Percentiles rank a stretch among this genome's conserved stretches.
These are phyloP conservation scores for Esperia sulphurella DNA, from an alignment of 2,888 invertebrate genomes.

Conservation along the genomic window DNA sequence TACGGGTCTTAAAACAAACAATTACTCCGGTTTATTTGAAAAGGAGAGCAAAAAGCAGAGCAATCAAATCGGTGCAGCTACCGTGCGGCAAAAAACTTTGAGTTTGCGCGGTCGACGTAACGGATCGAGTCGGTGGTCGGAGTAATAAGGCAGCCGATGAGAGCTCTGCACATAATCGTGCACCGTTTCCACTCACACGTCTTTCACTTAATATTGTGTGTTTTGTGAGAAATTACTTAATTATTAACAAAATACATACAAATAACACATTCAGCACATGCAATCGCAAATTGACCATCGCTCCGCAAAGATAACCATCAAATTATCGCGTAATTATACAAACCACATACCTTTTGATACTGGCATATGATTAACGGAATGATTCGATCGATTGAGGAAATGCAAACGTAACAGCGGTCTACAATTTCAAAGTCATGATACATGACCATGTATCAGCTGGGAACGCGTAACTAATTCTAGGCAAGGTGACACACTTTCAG, in stretches of 20 bases:
- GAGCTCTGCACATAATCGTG: constrained; percentile 30
- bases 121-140: constrained; percentile 38
- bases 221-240: constrained; percentile 29
- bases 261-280: constrained; percentile 6
- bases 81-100: constrained; percentile 67
- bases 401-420: constrained; percentile 26
- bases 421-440: constrained; percentile 34
- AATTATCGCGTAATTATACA: constrained; percentile 12
- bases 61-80: constrained; percentile 75
- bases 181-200: constrained; percentile 24
- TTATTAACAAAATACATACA: constrained; percentile 11
- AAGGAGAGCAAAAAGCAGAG: constrained; percentile 69
- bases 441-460: constrained; percentile 47
- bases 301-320: constrained; percentile 7
- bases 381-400: constrained; percentile 34
- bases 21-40: constrained; percentile 76
- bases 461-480: constrained; percentile 64
- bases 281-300: constrained; percentile 6
- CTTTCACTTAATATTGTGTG: constrained; percentile 26
- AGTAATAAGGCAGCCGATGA: constrained; percentile 59
- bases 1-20: constrained; percentile 76
- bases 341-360: constrained; percentile 3
- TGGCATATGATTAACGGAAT: constrained; percentile 12
- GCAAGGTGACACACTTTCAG: constrained; percentile 73
- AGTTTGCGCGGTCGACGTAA: constrained; percentile 50